phyloP scores from a whole-genome alignment of 1,140 invertebrate species.

The Anthonomus grandis region DNA sequence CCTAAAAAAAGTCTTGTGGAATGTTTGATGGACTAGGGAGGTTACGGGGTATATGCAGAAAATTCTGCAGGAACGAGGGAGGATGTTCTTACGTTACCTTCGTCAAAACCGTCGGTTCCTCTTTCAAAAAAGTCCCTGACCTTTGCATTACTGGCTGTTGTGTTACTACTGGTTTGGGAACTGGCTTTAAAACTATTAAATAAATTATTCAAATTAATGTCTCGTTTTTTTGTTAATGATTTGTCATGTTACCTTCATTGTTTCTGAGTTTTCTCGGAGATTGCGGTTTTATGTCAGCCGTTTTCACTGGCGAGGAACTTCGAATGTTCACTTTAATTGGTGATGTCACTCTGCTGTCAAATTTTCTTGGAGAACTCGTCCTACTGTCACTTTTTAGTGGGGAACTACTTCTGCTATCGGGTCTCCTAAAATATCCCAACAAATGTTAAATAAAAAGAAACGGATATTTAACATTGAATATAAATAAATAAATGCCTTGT shows the following conservation, averaged over 20 bases:
- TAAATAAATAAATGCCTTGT: too few species aligned
- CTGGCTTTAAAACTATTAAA: slow-evolving; percentile 2
- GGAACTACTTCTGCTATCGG: slow-evolving; percentile 33
- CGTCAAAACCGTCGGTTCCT: slow-evolving; percentile 53
- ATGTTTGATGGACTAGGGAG: too few species aligned
- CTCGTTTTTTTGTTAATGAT: slow-evolving; percentile 1
- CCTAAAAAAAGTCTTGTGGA: too few species aligned
- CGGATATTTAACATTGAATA: too few species aligned
- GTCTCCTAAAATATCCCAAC: slow-evolving; percentile 21
- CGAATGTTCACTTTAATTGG: slow-evolving; percentile 34
- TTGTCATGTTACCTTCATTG: slow-evolving; percentile 22
- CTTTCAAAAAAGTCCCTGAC: slow-evolving; percentile 70
- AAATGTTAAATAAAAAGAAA: too few species aligned
- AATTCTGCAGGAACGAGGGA: too few species aligned
- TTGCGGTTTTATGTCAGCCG: slow-evolving; percentile 4
- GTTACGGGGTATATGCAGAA: too few species aligned
- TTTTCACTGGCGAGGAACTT: slow-evolving; percentile 35
- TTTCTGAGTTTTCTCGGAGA: slow-evolving; percentile 25
- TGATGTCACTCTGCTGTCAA: slow-evolving; percentile 38
- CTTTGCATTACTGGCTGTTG: slow-evolving; percentile 50
- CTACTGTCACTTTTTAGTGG: slow-evolving; percentile 36
- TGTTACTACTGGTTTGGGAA: slow-evolving; percentile 2
- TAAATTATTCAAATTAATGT: neutral
- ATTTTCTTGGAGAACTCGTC: slow-evolving; percentile 35
- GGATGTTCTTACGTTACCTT: slow-evolving; percentile 39